Evolutionary conservation across 2,888 invertebrate species (phyloP).

Genomic region (Conus canariensis): DNA sequence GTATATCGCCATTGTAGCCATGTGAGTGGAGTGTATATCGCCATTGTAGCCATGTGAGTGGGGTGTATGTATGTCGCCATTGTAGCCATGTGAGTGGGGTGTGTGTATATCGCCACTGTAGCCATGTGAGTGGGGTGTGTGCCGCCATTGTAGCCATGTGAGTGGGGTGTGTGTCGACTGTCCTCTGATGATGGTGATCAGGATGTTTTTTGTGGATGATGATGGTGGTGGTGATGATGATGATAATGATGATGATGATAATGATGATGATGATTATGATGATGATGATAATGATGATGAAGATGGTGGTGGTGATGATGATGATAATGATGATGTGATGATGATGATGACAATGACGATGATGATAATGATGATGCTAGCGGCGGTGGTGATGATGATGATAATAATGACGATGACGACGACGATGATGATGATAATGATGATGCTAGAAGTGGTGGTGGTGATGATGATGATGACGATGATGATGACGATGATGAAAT

Average conservation of each 20-base stretch:
- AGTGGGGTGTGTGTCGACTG: no score
- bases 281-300: slow-evolving; percentile 23
- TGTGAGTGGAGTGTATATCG: no score
- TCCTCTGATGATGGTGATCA: background rate
- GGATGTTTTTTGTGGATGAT: background rate
- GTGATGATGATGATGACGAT: background rate
- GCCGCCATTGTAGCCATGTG: no score
- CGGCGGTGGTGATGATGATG: slow-evolving; percentile 55
- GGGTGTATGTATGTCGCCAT: no score
- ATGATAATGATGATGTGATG: background rate
- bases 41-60: no score
- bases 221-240: background rate
- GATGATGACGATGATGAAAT: background rate
- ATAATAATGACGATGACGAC: slow-evolving; percentile 9
- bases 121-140: no score
- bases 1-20: no score
- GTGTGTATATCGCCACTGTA: no score
- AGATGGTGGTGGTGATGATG: slow-evolving; percentile 20
- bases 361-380: slow-evolving; percentile 32
- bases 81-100: no score
- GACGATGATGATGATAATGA: slow-evolving; percentile 8
- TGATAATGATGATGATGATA: background rate
- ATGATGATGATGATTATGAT: slow-evolving; percentile 19
- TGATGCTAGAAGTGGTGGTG: background rate
- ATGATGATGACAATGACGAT: slow-evolving; percentile 9